Evolutionary conservation across 2,113 vertebrate genomes (phyloP).

Genomic region (Cyprinus carpio): DNA sequence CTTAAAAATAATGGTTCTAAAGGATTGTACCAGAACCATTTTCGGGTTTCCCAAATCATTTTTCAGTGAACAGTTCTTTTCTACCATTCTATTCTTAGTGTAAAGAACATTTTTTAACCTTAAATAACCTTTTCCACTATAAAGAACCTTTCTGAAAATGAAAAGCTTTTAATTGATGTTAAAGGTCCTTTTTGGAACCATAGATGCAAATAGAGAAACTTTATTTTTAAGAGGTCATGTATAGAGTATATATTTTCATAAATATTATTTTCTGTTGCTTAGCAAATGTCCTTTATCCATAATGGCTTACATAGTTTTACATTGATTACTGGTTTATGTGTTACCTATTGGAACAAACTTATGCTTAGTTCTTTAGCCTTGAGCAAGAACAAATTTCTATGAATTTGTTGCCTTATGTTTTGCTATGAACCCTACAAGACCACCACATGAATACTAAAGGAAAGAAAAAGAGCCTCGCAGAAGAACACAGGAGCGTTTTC

Average conservation of each 20-base stretch:
- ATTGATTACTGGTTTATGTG: constrained; percentile 72
- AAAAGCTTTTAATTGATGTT: neutral
- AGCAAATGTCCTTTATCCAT: constrained; percentile 63
- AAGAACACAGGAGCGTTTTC: neutral
- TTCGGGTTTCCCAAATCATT: too few species aligned
- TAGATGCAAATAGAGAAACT: neutral
- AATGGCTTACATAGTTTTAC: constrained; percentile 65
- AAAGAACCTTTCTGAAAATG: too few species aligned
- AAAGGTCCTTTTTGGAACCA: neutral
- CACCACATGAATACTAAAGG: neutral
- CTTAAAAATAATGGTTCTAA: too few species aligned
- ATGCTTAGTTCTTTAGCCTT: constrained; percentile 67
- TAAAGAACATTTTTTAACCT: too few species aligned
- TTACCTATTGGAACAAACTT: constrained; percentile 72
- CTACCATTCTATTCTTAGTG: neutral
- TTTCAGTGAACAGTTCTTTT: too few species aligned
- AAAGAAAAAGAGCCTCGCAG: too few species aligned
- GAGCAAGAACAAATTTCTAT: constrained; percentile 65
- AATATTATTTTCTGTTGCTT: constrained; percentile 63
- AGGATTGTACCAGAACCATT: too few species aligned
- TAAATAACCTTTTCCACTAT: too few species aligned
- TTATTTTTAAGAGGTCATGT: constrained; percentile 3
- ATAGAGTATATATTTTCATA: constrained; percentile 55
- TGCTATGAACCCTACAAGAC: neutral
- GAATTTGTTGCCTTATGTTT: constrained; percentile 30